Conservation (phyloP, 2,113 vertebrate genomes). For the Telmatochromis brachygnathus region DNA sequence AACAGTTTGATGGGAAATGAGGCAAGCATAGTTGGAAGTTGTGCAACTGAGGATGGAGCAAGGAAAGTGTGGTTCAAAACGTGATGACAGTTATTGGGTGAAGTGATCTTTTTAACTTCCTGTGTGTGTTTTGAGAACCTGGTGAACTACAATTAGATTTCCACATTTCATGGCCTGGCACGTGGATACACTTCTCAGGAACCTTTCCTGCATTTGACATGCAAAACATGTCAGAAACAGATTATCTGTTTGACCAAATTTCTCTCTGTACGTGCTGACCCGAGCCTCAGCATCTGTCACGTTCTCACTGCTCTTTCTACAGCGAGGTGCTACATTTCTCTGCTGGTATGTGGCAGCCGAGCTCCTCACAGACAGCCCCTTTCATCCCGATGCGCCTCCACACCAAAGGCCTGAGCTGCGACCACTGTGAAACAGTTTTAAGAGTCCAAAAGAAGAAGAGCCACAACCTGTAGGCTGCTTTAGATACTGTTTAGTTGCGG, state of each 20-base stretch:
- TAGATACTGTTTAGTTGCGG: too few species aligned
- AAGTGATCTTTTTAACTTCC: not conserved
- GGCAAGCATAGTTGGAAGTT: not conserved
- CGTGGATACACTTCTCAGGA: not conserved
- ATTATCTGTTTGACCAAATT: not conserved
- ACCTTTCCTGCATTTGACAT: not conserved
- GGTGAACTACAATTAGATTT: not conserved
- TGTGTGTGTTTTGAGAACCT: not conserved
- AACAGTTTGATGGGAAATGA: constrained; percentile 8
- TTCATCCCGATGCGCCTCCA: not conserved
- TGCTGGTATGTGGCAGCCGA: not conserved
- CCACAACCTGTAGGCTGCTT: not conserved
- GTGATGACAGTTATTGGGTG: not conserved
- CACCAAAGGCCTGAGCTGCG: not conserved
- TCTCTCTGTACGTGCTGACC: not conserved
- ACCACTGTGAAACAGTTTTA: not conserved
- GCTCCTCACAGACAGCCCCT: not conserved
- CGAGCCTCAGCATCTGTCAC: not conserved
- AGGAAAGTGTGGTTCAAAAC: not conserved
- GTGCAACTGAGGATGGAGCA: not conserved
- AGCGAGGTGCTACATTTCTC: constrained; percentile 37
- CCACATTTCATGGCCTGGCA: not conserved
- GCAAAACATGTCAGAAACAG: not conserved
- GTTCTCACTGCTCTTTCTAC: constrained; percentile 25
- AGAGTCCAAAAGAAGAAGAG: not conserved